Evolutionary conservation across 2,888 invertebrate species (phyloP), one percentile per base, ranked within the genome.

Genomic region (Acanthosepion lycidas): DNA sequence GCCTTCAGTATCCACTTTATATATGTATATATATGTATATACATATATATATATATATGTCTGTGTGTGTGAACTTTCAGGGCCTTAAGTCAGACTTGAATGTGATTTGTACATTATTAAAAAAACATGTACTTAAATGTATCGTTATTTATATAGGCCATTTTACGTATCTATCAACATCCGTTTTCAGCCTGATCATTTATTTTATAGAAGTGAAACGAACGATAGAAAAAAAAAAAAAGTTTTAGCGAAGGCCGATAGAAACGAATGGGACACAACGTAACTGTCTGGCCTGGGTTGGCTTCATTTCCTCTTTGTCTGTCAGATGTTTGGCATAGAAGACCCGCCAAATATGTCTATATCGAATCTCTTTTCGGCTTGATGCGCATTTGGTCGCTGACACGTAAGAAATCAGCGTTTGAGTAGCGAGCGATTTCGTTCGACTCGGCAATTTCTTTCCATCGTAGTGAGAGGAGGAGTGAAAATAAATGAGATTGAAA

Each of bases 341-440:
- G 78, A 78, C n/a, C 78, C 8, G n/a, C 78, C n/a, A 78, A 78
- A 78, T 78, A 78, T 78, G 78, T 78, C 78, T n/a, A 78, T n/a
- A 33, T 78, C n/a, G n/a, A 78, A 33, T 78, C 33, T 78, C n/a
- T n/a, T n/a, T 78, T 78, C 78, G 78, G 33, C 12, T 33, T 78
- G 78, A 78, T 78, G 78, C 78, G 18, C n/a, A 78, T 78, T 78
- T 78, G 78, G n/a, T 78, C 78, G 12, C n/a, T 78, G 78, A 78
- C 78, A 78, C 78, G n/a, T 59, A n/a, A 78, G 23, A 3, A 78
- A 78, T 78, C 78, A 15, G n/a, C n/a, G 78, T 78, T 78, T 33
- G 78, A 78, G 33, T 78, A 78, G 15, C n/a, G 23, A 78, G 33
- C n/a, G 78, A 78, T 78, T 78, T 78, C 18, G 78, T 78, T 78